Evolutionary conservation across 2,888 invertebrate species (phyloP), one percentile per base, ranked within the genome.

Genomic region (Lysandra coridon): DNA sequence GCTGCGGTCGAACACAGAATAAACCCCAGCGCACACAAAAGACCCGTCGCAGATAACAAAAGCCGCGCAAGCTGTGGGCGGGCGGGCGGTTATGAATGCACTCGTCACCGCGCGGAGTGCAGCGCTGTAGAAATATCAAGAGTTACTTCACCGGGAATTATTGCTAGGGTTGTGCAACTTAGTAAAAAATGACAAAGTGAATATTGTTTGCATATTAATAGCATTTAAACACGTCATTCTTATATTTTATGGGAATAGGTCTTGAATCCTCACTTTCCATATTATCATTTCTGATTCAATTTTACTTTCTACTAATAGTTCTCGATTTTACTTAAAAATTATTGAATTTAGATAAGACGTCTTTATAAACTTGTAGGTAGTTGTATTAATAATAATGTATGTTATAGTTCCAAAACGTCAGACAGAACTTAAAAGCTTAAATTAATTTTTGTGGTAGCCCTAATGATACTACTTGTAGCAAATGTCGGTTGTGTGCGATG

Each of bases 101-200:
- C 76, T 76, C 76, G 75, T 53, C 53, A 33, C 76, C 76, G 76
- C 57, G 37, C 53, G 30, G 76, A 57, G 76, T 76, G 76, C 76
- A 57, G 76, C 76, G 57, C 53, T 53, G 76, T 57, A 76, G 49
- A 76, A 76, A 76, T 76, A 76, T 76, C 76, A 76, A 76, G 76
- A 76, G 76, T 53, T 76, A 76, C 76, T 76, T 76, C 76, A 76
- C 76, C 76, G 76, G 57, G 76, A 76, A 76, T 57, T 76, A 76
- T 17, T 76, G 76, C 57, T 76, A 76, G 53, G 76, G 76, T 76
- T 76, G 76, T 76, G 4, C 10, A 23, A 30, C 17, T 4, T 75
- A 53, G 33, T 4, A 33, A 12, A 69, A 37, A 69, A 14, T 30
- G 2, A 64, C 23, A 64, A 57, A 57, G 17, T 17, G 57, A 17